Percentiles rank a stretch among this genome's conserved stretches.
Conservation (phyloP, 2,797 vertebrate genomes). For the Thamnophis elegans region DNA sequence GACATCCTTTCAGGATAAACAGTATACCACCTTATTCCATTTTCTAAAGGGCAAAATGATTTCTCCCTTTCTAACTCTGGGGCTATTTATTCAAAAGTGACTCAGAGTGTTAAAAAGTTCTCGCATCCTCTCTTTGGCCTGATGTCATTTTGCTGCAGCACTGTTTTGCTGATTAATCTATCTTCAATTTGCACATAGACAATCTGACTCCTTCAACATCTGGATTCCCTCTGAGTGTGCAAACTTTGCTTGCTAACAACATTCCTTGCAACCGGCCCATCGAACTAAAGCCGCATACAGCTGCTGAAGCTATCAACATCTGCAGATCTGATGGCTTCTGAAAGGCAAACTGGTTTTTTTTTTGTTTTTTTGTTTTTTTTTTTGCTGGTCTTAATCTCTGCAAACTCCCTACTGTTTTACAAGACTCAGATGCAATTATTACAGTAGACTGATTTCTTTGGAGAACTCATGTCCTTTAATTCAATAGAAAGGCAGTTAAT, state of each 20-base stretch:
- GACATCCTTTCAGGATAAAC: neutral
- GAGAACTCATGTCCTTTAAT: slow-evolving; percentile 11
- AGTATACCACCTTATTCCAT: neutral
- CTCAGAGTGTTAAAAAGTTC: neutral
- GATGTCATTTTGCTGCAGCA: neutral
- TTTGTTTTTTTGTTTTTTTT: too few species aligned
- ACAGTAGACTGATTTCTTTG: neutral
- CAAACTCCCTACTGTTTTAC: neutral
- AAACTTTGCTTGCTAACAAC: slow-evolving; percentile 24
- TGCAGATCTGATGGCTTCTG: neutral
- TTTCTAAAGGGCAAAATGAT: neutral
- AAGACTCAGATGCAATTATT: slow-evolving; percentile 4
- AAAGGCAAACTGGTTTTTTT: neutral
- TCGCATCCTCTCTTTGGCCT: neutral
- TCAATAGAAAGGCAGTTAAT: slow-evolving; percentile 18
- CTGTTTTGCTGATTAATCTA: neutral
- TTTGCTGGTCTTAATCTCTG: slow-evolving; percentile 4
- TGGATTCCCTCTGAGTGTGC: slow-evolving; percentile 28
- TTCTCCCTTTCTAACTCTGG: slow-evolving; percentile 1
- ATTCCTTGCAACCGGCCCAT: slow-evolving; percentile 37
- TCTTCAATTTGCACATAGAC: slow-evolving; percentile 19
- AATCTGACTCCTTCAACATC: slow-evolving; percentile 22
- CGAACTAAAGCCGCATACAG: neutral
- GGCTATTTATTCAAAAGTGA: slow-evolving; percentile 25
- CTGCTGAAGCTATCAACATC: slow-evolving; percentile 20